Percentiles rank a stretch among this genome's conserved stretches.
Conservation (phyloP, 2,113 vertebrate genomes). For the Carassius auratus region DNA sequence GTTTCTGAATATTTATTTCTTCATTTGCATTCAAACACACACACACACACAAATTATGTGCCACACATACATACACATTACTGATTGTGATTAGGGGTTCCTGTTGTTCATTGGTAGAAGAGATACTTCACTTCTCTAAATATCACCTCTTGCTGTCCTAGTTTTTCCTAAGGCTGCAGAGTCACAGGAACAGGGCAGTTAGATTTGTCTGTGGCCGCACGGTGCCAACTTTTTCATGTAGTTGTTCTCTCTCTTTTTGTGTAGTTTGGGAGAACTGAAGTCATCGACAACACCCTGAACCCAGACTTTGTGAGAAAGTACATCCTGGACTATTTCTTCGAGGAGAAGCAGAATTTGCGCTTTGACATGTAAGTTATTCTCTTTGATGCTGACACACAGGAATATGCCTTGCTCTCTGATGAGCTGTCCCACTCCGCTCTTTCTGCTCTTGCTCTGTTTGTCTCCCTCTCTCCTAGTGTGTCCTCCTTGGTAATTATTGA, state of each 20-base stretch:
- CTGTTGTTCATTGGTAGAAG: neutral
- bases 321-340: constrained; percentile 94
- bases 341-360: constrained; percentile 95
- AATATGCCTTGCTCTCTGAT: constrained; percentile 34
- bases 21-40: constrained; percentile 31
- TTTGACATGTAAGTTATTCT: constrained; percentile 90
- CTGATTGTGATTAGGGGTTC: constrained; percentile 6
- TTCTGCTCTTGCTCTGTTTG: constrained; percentile 39
- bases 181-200: neutral
- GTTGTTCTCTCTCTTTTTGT: constrained; percentile 38
- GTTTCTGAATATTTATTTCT: constrained; percentile 25
- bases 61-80: neutral
- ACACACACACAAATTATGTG: neutral
- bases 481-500: constrained; percentile 67
- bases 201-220: too few species aligned
- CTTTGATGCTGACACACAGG: constrained; percentile 57
- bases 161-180: neutral
- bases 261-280: constrained; percentile 93
- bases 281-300: constrained; percentile 95
- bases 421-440: constrained; percentile 38
- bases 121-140: neutral
- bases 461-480: constrained; percentile 51
- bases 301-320: constrained; percentile 96
- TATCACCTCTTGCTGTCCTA: neutral
- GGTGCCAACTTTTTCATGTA: constrained; percentile 21